These are phyloP conservation scores for Hyppa rectilinea DNA, from an alignment of 2,888 invertebrate genomes.

Conservation along the genomic window DNA sequence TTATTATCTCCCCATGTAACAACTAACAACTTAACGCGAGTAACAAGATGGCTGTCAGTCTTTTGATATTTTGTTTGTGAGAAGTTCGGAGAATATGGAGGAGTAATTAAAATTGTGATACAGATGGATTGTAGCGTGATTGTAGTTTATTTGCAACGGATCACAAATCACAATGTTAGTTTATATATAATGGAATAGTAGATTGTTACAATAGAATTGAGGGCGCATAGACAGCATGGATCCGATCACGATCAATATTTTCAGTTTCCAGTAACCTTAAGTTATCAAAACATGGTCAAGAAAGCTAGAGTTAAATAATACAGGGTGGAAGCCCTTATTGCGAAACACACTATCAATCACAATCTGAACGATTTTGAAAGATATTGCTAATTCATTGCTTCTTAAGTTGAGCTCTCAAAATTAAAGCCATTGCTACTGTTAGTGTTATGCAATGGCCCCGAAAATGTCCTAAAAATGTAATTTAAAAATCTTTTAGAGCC, in stretches of 20 bases:
- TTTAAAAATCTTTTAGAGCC: neutral
- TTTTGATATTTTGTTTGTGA: conserved; percentile 75
- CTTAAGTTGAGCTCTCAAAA: too few relatives aligned
- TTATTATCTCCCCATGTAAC: conserved; percentile 78
- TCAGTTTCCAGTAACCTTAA: too few relatives aligned
- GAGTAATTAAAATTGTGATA: conserved; percentile 47
- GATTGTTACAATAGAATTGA: neutral
- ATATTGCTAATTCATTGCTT: too few relatives aligned
- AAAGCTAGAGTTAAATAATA: neutral
- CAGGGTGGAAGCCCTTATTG: too few relatives aligned
- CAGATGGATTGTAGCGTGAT: conserved; percentile 18
- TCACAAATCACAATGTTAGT: conserved; percentile 2
- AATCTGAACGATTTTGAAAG: too few relatives aligned
- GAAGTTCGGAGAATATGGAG: conserved; percentile 43
- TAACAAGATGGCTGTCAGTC: conserved; percentile 80
- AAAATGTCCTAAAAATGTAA: neutral
- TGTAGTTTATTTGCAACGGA: neutral
- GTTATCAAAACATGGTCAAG: neutral
- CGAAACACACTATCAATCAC: too few relatives aligned
- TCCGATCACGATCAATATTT: neutral
- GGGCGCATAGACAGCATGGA: neutral
- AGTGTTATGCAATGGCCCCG: too few relatives aligned
- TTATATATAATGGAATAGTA: neutral
- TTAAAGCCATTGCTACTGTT: too few relatives aligned
- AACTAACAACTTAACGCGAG: conserved; percentile 46